phyloP scores from a whole-genome alignment of 2,797 vertebrate species.

The Mus minutoides region DNA sequence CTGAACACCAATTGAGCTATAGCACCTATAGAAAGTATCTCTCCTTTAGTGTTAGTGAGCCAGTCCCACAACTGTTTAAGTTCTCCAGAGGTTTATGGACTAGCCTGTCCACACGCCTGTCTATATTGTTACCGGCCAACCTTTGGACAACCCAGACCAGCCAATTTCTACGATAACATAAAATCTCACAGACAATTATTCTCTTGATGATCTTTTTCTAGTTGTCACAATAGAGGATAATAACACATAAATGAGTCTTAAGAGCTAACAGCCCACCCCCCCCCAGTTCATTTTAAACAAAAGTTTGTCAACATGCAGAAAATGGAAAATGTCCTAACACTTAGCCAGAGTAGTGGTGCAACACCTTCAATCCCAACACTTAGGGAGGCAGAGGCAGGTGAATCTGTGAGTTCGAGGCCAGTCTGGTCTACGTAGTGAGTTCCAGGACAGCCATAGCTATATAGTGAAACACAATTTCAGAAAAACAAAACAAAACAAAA shows the following conservation, averaged over 20 bases:
- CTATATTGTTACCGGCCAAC: not conserved
- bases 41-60: not conserved
- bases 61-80: not conserved
- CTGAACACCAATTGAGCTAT: not conserved
- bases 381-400: not conserved
- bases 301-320: slow-evolving; percentile 23
- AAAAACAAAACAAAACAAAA: not conserved
- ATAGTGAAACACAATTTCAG: not conserved
- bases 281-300: slow-evolving; percentile 25
- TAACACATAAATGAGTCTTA: slow-evolving; percentile 35
- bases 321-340: not conserved
- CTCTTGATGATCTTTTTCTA: not conserved
- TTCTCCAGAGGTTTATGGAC: slow-evolving; percentile 18
- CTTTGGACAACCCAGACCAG: slow-evolving; percentile 13
- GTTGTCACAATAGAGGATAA: not conserved
- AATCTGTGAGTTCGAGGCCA: not conserved
- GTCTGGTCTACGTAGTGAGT: not conserved
- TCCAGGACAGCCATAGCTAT: not conserved
- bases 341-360: not conserved
- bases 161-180: not conserved
- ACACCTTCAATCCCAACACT: not conserved
- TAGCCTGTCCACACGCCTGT: slow-evolving; percentile 4
- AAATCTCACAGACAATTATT: not conserved
- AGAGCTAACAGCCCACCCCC: not conserved
- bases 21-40: not conserved